Percentiles rank a stretch among this genome's conserved stretches.
These are phyloP conservation scores for Muntiacus muntjak DNA, from an alignment of 2,113 vertebrate genomes.

Conservation along the genomic window DNA sequence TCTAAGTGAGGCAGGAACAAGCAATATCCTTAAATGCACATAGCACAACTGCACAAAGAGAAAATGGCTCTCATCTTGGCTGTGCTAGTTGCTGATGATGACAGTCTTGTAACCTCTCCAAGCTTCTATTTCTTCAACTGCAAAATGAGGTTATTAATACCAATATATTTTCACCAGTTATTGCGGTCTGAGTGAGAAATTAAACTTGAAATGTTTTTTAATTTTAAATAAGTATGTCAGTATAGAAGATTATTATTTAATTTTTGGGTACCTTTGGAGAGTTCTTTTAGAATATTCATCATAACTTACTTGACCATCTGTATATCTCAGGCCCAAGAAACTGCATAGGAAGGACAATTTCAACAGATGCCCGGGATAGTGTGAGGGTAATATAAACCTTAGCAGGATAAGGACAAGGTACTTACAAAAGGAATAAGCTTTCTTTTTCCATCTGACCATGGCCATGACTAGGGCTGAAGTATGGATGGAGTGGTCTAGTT, in stretches of 20 bases:
- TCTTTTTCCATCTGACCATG: neutral
- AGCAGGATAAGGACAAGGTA: neutral
- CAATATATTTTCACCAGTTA: neutral
- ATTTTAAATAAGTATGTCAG: neutral
- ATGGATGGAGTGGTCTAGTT: neutral
- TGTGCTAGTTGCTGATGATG: neutral
- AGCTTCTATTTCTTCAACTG: neutral
- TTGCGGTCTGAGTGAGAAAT: neutral
- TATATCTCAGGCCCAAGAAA: neutral
- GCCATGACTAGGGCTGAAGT: neutral
- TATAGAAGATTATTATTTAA: neutral
- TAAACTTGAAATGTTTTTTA: neutral
- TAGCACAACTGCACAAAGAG: neutral
- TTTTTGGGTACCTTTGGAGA: neutral
- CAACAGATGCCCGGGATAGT: neutral
- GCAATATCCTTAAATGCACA: neutral
- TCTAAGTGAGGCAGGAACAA: neutral
- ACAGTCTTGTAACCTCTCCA: neutral
- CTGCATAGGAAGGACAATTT: neutral
- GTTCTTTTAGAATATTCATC: neutral
- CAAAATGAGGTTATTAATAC: neutral
- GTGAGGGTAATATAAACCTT: neutral
- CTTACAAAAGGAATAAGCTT: neutral
- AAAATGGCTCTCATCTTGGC: neutral
- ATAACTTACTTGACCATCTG: neutral